These are phyloP conservation scores for Sarcophaga caerulescens DNA, from an alignment of 2,888 invertebrate genomes.

Conservation along the genomic window DNA sequence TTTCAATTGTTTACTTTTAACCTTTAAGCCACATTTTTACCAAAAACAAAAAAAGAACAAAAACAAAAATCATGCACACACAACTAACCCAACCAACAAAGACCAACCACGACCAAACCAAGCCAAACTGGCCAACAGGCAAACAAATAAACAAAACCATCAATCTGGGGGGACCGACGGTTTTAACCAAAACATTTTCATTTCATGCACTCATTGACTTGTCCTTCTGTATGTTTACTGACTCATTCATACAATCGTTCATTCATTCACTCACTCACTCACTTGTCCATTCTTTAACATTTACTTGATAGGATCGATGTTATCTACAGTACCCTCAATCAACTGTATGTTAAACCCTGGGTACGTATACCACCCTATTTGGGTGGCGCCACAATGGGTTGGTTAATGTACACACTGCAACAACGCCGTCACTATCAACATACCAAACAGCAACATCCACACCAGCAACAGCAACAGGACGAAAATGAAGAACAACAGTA, in stretches of 20 bases:
- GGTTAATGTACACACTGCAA: constrained; percentile 70
- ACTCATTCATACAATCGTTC: neutral
- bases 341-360: constrained; percentile 76
- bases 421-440: constrained; percentile 27
- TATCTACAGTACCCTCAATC: constrained; percentile 73
- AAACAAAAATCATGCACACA: constrained; percentile 16
- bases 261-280: constrained; percentile 2
- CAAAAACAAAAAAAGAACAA: neutral
- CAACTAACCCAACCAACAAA: neutral
- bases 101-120: constrained; percentile 2
- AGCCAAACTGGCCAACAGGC: constrained; percentile 29
- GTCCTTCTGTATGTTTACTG: neutral
- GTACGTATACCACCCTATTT: constrained; percentile 75
- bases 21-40: constrained; percentile 1
- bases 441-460: constrained; percentile 3
- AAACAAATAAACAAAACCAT: constrained; percentile 40
- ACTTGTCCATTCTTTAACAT: constrained; percentile 44
- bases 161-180: constrained; percentile 30
- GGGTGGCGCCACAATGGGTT: constrained; percentile 75
- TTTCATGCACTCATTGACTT: constrained; percentile 7
- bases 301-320: constrained; percentile 73
- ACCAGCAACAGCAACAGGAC: constrained; percentile 23
- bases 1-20: constrained; percentile 25
- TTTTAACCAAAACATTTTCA: constrained; percentile 49
- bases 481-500: constrained; percentile 27